A percentile compares a stretch with the other conserved stretches of the same genome.
Conservation (phyloP, 2,113 vertebrate genomes). For the Lamprologus sp. region DNA sequence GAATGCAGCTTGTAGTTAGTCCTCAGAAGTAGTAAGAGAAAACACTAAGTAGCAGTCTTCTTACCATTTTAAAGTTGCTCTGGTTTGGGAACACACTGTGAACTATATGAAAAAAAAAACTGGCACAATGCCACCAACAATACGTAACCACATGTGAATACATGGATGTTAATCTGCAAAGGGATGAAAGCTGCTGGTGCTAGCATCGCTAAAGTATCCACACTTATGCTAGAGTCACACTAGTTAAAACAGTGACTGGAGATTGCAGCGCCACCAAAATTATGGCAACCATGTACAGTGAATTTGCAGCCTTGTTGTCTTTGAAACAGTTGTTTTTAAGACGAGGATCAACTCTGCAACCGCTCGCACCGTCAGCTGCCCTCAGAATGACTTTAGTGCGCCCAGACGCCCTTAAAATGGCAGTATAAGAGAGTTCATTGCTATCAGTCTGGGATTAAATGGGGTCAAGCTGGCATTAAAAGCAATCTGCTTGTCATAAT, state of each 20-base stretch:
- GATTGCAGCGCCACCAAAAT: neutral
- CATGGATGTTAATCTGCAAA: neutral
- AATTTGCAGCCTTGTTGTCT: neutral
- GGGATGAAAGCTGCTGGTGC: neutral
- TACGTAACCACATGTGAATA: neutral
- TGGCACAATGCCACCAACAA: neutral
- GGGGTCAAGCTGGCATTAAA: neutral
- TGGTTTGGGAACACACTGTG: neutral
- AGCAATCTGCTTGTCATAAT: neutral
- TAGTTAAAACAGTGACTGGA: neutral
- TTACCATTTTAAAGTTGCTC: neutral
- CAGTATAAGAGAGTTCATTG: neutral
- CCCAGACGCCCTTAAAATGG: neutral
- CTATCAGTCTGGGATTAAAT: neutral
- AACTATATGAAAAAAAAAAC: neutral
- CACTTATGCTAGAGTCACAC: neutral
- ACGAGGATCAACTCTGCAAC: neutral
- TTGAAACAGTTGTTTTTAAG: neutral
- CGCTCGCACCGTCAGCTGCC: rapidly evolving
- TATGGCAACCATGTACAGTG: rapidly evolving
- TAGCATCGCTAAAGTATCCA: neutral
- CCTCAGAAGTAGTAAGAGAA: neutral
- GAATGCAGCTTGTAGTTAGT: neutral
- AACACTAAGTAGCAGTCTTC: neutral
- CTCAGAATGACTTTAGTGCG: neutral